These are phyloP conservation scores for Morinoia aosen DNA, from an alignment of 2,888 invertebrate genomes.

Conservation along the genomic window DNA sequence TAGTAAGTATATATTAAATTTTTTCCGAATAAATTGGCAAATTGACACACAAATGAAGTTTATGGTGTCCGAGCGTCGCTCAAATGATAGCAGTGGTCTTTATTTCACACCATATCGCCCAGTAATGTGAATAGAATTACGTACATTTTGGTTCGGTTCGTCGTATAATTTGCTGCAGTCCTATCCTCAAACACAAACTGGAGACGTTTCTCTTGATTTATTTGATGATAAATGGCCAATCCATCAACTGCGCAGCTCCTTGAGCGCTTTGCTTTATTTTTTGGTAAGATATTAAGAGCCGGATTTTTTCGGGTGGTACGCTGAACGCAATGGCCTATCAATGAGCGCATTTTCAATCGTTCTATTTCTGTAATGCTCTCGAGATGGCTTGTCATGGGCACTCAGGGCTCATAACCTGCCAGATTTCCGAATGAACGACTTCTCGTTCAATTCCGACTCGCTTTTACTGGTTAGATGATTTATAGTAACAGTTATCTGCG, in stretches of 20 bases:
- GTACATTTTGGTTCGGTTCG: no score
- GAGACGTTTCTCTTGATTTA: not conserved
- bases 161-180: not conserved
- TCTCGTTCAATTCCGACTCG: not conserved
- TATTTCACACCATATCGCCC: no score
- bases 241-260: not conserved
- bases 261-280: not conserved
- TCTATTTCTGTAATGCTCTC: not conserved
- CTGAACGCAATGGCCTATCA: not conserved
- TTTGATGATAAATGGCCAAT: not conserved
- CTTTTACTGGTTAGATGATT: no score
- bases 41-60: no score
- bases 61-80: no score
- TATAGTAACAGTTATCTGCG: no score
- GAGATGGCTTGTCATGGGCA: not conserved
- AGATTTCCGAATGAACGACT: not conserved
- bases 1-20: no score
- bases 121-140: no score
- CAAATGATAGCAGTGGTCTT: no score
- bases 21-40: no score
- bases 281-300: not conserved
- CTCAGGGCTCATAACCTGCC: not conserved
- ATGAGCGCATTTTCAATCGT: not conserved
- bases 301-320: not conserved
- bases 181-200: not conserved